A percentile compares a stretch with the other conserved stretches of the same genome.
phyloP scores from a whole-genome alignment of 2,888 invertebrate genomes.

The Yponomeuta sedellus region DNA sequence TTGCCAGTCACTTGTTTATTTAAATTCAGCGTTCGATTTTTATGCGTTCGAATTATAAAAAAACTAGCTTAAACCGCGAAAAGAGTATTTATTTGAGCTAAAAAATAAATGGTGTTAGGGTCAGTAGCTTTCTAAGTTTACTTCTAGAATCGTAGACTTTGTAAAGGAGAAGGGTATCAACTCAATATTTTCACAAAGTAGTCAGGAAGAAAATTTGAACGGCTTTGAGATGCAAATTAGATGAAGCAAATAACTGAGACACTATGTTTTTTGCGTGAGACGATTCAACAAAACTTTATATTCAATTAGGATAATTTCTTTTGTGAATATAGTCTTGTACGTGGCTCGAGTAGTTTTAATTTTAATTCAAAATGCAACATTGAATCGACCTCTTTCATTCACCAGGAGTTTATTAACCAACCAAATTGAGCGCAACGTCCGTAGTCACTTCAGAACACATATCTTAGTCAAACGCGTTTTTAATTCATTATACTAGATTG shows the following conservation, averaged over 20 bases:
- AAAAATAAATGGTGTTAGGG: no score
- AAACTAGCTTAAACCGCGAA: no score
- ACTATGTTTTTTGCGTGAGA: neutral
- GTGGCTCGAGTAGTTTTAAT: neutral
- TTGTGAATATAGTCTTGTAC: constrained; percentile 3
- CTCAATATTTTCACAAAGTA: no score
- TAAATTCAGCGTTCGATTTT: neutral
- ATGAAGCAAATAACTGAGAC: neutral
- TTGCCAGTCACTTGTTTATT: neutral
- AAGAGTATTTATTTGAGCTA: no score
- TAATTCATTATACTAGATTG: neutral
- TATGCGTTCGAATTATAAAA: neutral
- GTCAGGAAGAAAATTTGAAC: neutral
- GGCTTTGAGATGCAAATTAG: neutral
- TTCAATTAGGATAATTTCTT: constrained; percentile 7
- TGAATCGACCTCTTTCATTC: neutral
- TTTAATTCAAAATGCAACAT: neutral
- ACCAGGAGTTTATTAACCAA: neutral
- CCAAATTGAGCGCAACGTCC: neutral
- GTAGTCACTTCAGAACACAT: neutral
- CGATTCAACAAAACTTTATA: neutral
- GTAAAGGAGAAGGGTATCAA: no score
- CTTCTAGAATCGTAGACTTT: no score
- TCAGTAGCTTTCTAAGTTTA: no score
- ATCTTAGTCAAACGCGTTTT: neutral